Conservation (phyloP, 2,797 vertebrate genomes). For the Ptychadena robeensis region DNA sequence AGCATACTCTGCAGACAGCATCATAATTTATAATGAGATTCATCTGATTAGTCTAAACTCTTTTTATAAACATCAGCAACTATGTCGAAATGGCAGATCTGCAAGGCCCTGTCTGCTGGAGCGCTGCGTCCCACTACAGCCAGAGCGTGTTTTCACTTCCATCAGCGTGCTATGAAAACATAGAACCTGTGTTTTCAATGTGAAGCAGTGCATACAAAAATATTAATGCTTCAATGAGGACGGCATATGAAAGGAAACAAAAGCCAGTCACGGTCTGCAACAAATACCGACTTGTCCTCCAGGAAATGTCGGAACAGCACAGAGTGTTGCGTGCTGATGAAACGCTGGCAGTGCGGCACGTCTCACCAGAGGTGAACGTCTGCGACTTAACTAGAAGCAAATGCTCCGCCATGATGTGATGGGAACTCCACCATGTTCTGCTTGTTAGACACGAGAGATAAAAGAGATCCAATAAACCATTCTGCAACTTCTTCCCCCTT, state of each 20-base stretch:
- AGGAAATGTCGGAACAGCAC: constrained; percentile 27
- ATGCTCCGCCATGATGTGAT: constrained; percentile 31
- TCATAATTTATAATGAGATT: neutral
- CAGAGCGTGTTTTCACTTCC: constrained; percentile 5
- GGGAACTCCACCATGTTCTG: neutral
- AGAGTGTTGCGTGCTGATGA: constrained; percentile 25
- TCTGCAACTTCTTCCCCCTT: constrained; percentile 15
- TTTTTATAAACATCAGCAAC: neutral
- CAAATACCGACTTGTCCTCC: constrained; percentile 37
- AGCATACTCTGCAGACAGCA: neutral
- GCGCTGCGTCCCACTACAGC: neutral
- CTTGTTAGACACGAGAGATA: constrained; percentile 18
- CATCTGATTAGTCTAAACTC: neutral
- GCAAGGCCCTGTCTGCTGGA: neutral
- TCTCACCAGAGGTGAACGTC: constrained; percentile 24
- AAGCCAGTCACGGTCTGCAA: constrained; percentile 24
- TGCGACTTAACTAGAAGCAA: constrained; percentile 19
- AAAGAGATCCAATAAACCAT: neutral
- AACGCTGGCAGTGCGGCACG: constrained; percentile 11
- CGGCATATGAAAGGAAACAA: constrained; percentile 28
- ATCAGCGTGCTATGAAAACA: constrained; percentile 18
- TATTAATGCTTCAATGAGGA: constrained; percentile 25
- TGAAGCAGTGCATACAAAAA: constrained; percentile 20
- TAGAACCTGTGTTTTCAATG: constrained; percentile 34
- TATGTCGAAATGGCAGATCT: neutral